phyloP scores from a whole-genome alignment of 2,888 invertebrate genomes.

The Nezara viridula region DNA sequence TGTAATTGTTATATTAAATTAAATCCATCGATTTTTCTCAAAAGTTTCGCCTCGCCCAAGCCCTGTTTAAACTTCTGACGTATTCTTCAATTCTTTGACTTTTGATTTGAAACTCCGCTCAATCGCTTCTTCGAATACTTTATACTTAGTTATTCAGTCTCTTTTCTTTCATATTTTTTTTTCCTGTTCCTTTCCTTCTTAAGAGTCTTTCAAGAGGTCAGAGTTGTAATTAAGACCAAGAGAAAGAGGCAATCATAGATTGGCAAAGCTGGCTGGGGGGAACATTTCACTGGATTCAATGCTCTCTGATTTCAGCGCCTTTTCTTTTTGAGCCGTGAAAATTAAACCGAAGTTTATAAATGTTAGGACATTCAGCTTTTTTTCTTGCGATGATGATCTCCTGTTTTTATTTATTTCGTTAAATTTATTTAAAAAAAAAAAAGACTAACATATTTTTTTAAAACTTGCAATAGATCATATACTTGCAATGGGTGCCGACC shows the following conservation, averaged over 20 bases:
- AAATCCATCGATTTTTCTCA: conserved; percentile 64
- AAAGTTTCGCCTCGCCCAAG: conserved; percentile 33
- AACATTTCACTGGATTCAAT: background rate
- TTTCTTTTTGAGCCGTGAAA: background rate
- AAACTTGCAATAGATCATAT: no score
- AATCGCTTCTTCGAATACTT: conserved; percentile 53
- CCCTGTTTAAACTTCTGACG: background rate
- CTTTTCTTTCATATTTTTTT: background rate
- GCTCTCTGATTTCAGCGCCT: background rate
- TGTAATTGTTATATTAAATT: conserved; percentile 65
- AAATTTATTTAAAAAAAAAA: background rate
- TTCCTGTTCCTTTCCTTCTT: background rate
- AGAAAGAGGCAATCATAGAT: conserved; percentile 43
- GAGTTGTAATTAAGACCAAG: conserved; percentile 15
- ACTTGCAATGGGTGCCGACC: no score
- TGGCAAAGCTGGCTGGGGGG: conserved; percentile 25
- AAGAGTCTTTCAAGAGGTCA: conserved; percentile 28
- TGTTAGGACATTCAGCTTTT: background rate
- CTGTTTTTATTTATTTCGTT: background rate
- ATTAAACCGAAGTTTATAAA: conserved; percentile 20
- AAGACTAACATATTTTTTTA: no score
- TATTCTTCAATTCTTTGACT: conserved; percentile 34
- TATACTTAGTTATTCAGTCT: conserved; percentile 33
- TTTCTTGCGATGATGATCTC: background rate
- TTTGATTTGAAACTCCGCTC: conserved; percentile 47